These are phyloP conservation scores for Dendropsophus ebraccatus DNA, from an alignment of 2,113 vertebrate genomes.

Conservation along the genomic window DNA sequence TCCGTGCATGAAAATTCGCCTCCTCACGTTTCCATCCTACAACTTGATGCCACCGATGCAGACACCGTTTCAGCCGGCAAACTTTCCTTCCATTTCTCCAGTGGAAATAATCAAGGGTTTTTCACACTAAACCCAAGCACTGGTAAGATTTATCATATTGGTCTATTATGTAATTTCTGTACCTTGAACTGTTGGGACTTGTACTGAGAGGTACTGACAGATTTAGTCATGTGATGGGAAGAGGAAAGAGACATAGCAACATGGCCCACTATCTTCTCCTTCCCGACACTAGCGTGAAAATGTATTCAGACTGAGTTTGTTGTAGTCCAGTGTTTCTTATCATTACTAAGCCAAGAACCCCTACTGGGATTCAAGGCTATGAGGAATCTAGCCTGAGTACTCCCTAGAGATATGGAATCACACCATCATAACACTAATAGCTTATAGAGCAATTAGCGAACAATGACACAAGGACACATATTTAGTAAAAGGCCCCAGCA, in stretches of 20 bases:
- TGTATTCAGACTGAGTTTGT: not conserved
- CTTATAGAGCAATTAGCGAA: no score
- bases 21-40: slow-evolving; percentile 76
- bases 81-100: slow-evolving; percentile 84
- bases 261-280: not conserved
- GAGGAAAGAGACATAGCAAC: not conserved
- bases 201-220: not conserved
- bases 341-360: not conserved
- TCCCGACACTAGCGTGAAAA: not conserved
- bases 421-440: no score
- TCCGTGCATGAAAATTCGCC: slow-evolving; percentile 84
- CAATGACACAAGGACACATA: no score
- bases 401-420: no score
- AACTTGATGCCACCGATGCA: slow-evolving; percentile 81
- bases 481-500: no score
- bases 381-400: no score
- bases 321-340: not conserved
- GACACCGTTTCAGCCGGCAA: slow-evolving; percentile 85
- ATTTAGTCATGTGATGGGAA: not conserved
- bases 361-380: not conserved
- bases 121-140: slow-evolving; percentile 83
- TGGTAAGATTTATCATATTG: slow-evolving; percentile 74
- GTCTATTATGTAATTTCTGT: not conserved
- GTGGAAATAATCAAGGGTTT: slow-evolving; percentile 78
- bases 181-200: not conserved